These are phyloP conservation scores for Noctua pronuba DNA, from an alignment of 2,888 invertebrate genomes.

Conservation along the genomic window DNA sequence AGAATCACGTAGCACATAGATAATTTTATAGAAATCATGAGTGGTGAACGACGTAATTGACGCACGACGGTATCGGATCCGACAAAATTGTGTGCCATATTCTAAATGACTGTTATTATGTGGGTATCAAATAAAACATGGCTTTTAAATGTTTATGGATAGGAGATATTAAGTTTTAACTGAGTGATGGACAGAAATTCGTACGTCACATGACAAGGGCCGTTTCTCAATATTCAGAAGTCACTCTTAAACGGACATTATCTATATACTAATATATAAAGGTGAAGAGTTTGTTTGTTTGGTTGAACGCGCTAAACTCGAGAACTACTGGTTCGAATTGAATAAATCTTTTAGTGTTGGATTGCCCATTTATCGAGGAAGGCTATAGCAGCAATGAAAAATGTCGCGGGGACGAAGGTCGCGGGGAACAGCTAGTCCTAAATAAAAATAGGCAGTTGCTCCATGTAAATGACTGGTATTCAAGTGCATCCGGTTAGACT, in stretches of 20 bases:
- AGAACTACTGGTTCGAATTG: no score
- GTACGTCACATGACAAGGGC: neutral
- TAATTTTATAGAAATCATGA: constrained; percentile 73
- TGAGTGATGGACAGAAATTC: neutral
- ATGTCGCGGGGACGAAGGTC: no score
- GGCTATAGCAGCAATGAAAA: no score
- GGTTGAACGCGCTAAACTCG: no score
- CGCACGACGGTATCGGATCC: constrained; percentile 55
- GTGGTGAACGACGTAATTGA: constrained; percentile 65
- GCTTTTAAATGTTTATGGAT: constrained; percentile 35
- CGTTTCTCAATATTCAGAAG: neutral
- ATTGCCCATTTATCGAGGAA: no score
- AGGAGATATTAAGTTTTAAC: neutral
- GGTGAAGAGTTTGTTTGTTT: no score
- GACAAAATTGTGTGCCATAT: constrained; percentile 66
- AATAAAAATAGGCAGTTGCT: neutral
- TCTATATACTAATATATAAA: no score
- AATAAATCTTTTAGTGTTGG: no score
- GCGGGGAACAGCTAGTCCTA: no score
- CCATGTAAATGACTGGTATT: neutral
- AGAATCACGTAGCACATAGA: constrained; percentile 70
- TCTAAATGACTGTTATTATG: constrained; percentile 61
- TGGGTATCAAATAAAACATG: constrained; percentile 57
- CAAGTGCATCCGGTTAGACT: neutral
- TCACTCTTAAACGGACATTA: neutral